Conservation (phyloP, 2,888 invertebrate species). For the Agrypnus murinus region DNA sequence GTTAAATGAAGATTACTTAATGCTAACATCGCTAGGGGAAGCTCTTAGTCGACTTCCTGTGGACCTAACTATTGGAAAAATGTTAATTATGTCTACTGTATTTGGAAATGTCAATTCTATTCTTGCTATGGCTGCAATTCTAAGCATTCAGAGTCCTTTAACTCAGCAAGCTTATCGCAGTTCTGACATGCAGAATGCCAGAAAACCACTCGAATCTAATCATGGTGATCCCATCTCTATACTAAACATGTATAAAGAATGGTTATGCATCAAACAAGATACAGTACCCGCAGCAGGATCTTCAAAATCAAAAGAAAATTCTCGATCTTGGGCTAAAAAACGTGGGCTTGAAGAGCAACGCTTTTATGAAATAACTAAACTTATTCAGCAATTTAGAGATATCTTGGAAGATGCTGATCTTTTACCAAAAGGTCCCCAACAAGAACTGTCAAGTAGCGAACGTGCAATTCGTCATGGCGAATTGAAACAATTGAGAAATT, state of each 20-base stretch:
- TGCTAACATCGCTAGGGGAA: constrained; percentile 88
- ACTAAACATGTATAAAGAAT: constrained; percentile 89
- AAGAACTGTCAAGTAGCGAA: constrained; percentile 80
- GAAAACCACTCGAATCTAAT: constrained; percentile 90
- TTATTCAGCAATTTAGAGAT: constrained; percentile 91
- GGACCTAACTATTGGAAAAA: constrained; percentile 96
- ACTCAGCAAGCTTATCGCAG: constrained; percentile 92
- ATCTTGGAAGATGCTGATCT: constrained; percentile 78
- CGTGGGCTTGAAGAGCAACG: constrained; percentile 97
- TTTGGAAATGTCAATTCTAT: constrained; percentile 92
- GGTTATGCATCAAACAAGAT: constrained; percentile 86
- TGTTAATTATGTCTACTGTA: constrained; percentile 92
- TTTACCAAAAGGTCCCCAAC: constrained; percentile 60
- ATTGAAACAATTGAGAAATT: constrained; percentile 86
- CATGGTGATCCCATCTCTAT: constrained; percentile 97
- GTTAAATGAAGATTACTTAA: constrained; percentile 78
- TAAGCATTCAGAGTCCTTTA: constrained; percentile 95
- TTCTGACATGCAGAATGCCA: constrained; percentile 85
- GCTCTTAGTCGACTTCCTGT: constrained; percentile 93
- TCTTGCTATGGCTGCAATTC: constrained; percentile 90
- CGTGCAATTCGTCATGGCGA: constrained; percentile 91
- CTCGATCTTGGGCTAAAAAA: constrained; percentile 89
- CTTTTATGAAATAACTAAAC: constrained; percentile 96
- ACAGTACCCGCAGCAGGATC: constrained; percentile 57
- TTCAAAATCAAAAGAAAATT: constrained; percentile 63